Percentiles rank a stretch among this genome's conserved stretches.
Conservation (phyloP, 2,797 vertebrate genomes). For the Cercopithecus hamlyni region DNA sequence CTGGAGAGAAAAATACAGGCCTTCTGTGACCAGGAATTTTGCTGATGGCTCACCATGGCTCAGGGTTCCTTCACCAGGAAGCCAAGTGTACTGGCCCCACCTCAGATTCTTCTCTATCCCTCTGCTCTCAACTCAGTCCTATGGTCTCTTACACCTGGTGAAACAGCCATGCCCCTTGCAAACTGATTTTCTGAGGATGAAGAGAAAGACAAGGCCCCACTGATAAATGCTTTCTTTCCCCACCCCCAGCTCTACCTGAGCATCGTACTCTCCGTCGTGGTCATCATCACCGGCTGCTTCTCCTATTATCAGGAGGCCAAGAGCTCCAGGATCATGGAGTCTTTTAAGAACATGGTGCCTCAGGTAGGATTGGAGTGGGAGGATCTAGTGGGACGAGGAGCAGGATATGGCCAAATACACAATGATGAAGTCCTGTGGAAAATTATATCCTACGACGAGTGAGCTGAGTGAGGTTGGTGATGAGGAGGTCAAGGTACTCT, state of each 20-base stretch:
- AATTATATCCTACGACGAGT: neutral
- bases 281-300: conserved; percentile 95
- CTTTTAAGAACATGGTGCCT: conserved; percentile 95
- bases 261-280: conserved; percentile 90
- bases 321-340: conserved; percentile 97
- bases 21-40: neutral
- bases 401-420: neutral
- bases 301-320: conserved; percentile 98
- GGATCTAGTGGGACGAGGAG: neutral
- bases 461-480: neutral
- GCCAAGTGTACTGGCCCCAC: neutral
- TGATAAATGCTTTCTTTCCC: neutral
- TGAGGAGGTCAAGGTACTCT: neutral
- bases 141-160: neutral
- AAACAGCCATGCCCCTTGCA: neutral
- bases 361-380: conserved; percentile 62
- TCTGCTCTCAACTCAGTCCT: neutral
- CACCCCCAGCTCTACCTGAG: conserved; percentile 92
- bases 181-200: neutral
- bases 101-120: neutral
- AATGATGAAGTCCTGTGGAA: neutral
- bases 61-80: neutral
- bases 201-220: neutral
- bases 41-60: neutral
- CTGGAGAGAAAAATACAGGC: neutral